phyloP scores from a whole-genome alignment of 1,140 invertebrate genomes.

The Rhopalosiphum maidis region DNA sequence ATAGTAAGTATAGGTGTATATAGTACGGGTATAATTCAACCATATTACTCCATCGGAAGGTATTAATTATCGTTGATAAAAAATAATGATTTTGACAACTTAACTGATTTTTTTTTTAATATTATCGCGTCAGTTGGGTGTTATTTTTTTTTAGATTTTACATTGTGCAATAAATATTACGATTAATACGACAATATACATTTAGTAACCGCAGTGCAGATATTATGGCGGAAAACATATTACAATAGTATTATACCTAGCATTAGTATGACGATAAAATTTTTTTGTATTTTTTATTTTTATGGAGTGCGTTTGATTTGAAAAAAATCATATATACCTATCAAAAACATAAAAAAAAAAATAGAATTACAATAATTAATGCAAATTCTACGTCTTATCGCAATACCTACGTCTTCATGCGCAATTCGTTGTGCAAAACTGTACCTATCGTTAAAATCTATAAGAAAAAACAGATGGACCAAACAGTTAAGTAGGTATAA shows the following conservation, averaged over 20 bases:
- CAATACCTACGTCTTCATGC: not conserved
- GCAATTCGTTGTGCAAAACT: not conserved
- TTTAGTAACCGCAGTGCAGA: not conserved
- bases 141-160: not conserved
- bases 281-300: not conserved
- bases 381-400: not conserved
- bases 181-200: not conserved
- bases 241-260: not conserved
- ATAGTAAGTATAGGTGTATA: not conserved
- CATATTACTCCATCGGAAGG: not conserved
- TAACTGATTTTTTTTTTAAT: not conserved
- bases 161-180: not conserved
- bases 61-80: not conserved
- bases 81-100: not conserved
- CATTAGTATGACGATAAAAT: not conserved
- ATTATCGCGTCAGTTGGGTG: not conserved
- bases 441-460: not conserved
- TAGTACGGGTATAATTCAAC: not conserved
- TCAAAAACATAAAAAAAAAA: constrained; percentile 8
- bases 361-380: not conserved
- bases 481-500: not conserved
- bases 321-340: not conserved
- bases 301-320: not conserved
- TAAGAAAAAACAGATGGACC: not conserved
- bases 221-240: not conserved